A percentile compares a stretch with the other conserved stretches of the same genome.
These are phyloP conservation scores for Exephanes ischioxanthus DNA, from an alignment of 2,888 invertebrate genomes.

Conservation along the genomic window DNA sequence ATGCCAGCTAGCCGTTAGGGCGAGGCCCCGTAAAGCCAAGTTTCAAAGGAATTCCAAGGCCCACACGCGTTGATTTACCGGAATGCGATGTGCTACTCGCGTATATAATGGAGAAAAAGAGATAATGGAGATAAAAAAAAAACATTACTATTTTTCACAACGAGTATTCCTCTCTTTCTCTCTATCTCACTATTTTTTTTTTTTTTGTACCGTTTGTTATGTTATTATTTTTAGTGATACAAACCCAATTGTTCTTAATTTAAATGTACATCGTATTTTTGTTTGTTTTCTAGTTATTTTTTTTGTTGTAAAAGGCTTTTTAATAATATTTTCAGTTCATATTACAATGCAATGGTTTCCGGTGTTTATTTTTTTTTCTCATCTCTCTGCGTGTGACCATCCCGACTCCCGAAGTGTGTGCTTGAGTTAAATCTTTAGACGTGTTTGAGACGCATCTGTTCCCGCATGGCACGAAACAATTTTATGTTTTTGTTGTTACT, in stretches of 20 bases:
- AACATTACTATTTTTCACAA: slow-evolving; percentile 69
- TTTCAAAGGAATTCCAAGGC: slow-evolving; percentile 51
- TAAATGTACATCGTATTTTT: slow-evolving; percentile 85
- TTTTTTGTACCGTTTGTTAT: slow-evolving; percentile 85
- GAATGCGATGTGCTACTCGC: slow-evolving; percentile 54
- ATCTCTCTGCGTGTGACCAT: slow-evolving; percentile 57
- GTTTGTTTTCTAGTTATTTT: slow-evolving; percentile 85
- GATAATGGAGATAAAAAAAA: slow-evolving; percentile 50
- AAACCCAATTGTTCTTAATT: slow-evolving; percentile 85
- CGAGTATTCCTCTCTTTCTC: slow-evolving; percentile 76
- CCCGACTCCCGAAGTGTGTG: slow-evolving; percentile 42
- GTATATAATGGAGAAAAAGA: slow-evolving; percentile 39
- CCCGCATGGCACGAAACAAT: too few relatives aligned
- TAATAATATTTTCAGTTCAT: slow-evolving; percentile 85
- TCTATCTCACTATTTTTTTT: slow-evolving; percentile 63
- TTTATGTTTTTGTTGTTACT: too few relatives aligned
- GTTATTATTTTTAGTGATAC: slow-evolving; percentile 84
- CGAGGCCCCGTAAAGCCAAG: slow-evolving; percentile 5
- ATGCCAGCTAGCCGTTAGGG: slow-evolving; percentile 67
- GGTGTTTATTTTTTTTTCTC: slow-evolving; percentile 72
- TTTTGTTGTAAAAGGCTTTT: slow-evolving; percentile 85
- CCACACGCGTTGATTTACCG: slow-evolving; percentile 35
- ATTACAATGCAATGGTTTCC: slow-evolving; percentile 79
- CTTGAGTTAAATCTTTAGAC: slow-evolving; percentile 22
- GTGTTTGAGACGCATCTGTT: too few relatives aligned